These are phyloP conservation scores for Propsilocerus akamusi DNA, from an alignment of 1,140 invertebrate species.

Conservation along the genomic window DNA sequence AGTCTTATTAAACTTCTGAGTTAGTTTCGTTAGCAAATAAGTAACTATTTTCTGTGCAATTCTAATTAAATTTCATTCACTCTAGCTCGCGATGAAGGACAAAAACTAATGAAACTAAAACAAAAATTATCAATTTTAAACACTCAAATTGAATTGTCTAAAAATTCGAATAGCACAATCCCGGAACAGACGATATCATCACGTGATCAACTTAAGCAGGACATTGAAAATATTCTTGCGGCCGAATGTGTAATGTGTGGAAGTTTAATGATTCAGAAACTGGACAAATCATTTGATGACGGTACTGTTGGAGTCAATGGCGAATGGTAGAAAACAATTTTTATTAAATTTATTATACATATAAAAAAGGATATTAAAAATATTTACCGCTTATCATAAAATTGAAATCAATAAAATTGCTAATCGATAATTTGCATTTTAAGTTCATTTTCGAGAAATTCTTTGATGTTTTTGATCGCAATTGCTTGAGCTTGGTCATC, in stretches of 20 bases:
- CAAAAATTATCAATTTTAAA: slow-evolving; percentile 35
- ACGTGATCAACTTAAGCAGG: slow-evolving; percentile 49
- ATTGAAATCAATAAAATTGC: too few species aligned
- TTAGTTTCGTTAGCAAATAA: slow-evolving; percentile 11
- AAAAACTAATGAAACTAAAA: slow-evolving; percentile 39
- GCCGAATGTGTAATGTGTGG: slow-evolving; percentile 89
- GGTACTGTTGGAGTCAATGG: slow-evolving; percentile 66
- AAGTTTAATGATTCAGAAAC: slow-evolving; percentile 74
- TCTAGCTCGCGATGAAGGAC: slow-evolving; percentile 33
- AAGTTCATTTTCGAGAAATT: too few species aligned
- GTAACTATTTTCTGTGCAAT: not conserved
- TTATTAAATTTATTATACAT: too few species aligned
- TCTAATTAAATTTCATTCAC: slow-evolving; percentile 11
- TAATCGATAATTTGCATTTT: too few species aligned
- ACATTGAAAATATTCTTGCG: slow-evolving; percentile 79
- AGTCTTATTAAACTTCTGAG: slow-evolving; percentile 55
- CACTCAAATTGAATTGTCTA: slow-evolving; percentile 22
- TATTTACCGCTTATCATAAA: too few species aligned
- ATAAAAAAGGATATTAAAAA: too few species aligned
- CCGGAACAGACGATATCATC: slow-evolving; percentile 35
- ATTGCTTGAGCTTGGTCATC: too few species aligned
- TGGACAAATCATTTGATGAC: slow-evolving; percentile 70
- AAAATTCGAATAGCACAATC: slow-evolving; percentile 31
- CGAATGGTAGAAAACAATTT: slow-evolving; percentile 69
- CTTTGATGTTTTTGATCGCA: too few species aligned